Base-by-base conservation (phyloP, 2,888 invertebrate species). In the Malacosoma neustria region DNA sequence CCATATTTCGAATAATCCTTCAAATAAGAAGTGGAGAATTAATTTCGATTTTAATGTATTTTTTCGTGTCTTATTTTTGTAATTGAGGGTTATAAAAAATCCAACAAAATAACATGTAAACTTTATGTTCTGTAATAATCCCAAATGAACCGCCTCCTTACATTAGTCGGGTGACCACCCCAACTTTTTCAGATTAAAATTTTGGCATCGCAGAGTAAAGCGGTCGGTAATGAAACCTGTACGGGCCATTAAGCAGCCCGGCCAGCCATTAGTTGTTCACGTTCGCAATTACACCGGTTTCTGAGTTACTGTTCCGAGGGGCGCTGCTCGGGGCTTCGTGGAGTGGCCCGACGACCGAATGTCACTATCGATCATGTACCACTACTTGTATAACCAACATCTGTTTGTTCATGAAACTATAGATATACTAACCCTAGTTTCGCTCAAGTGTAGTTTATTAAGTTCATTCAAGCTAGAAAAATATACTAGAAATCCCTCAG, bases 151-250 rank as follows among this genome's bases (percentile, higher is more conserved):
- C 9, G 5, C 9, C 22, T 22, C 3, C 22, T 7, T 9, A 9
- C 2, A 22, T 22, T 7, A 22, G 22, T 22, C 22, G 22, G 22
- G 5, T 22, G 22, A 22, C 22, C 22, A 22, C 22, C 22, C 7
- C 53, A 62, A 65, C 60, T 62, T 67, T 64, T 70, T 64, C 61
- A 63, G 71, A 72, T 73, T 71, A 73, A 74, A 75, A 72, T 71
- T 72, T 70, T 61, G 71, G 61, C 68, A 57, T 63, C 58, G 22
- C 22, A 22, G 56, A 51, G 55, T 54, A 60, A 53, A 65, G 59
- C 61, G 66, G 67, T 56, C 53, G 49, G 67, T 70, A 74, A 77
- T 77, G 73, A 72, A 74, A 72, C 67, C 57, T 51, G 64, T 52
- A 61, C 69, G 75, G 67, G 45, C 72, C 76, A 77, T 77, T 76